phyloP scores from a whole-genome alignment of 2,888 invertebrate species.

The Labia minor region DNA sequence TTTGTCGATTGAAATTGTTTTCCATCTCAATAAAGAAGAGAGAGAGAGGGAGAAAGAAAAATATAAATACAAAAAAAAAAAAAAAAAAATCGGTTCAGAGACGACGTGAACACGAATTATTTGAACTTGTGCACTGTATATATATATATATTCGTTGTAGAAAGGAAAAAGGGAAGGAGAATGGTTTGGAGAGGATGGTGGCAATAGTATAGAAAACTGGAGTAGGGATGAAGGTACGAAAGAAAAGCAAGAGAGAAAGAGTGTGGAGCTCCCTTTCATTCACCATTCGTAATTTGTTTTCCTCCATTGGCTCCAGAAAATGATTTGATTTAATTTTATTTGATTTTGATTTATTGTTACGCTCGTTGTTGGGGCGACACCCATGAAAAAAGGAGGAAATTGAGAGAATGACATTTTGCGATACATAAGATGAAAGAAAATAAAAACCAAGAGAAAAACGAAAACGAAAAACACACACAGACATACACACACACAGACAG shows the following conservation, averaged over 20 bases:
- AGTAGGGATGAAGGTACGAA: not conserved
- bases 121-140: not conserved
- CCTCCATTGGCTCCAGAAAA: not conserved
- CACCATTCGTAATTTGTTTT: conserved; percentile 7
- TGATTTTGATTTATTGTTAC: conserved; percentile 13
- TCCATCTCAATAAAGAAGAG: not conserved
- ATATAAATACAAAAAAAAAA: not conserved
- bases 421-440: not conserved
- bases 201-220: too few species aligned
- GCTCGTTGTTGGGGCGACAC: not conserved
- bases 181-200: too few species aligned
- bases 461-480: not conserved
- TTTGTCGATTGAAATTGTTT: not conserved
- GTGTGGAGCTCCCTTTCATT: not conserved
- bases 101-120: not conserved
- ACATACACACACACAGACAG: not conserved
- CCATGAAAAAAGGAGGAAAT: conserved; percentile 3
- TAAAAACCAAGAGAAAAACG: not conserved
- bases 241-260: not conserved
- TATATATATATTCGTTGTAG: too few species aligned
- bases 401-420: conserved; percentile 1
- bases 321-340: conserved; percentile 13
- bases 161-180: too few species aligned
- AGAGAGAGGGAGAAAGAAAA: not conserved
- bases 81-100: too few species aligned